phyloP scores from a whole-genome alignment of 2,113 vertebrate species.

The Baryphthengus martii region DNA sequence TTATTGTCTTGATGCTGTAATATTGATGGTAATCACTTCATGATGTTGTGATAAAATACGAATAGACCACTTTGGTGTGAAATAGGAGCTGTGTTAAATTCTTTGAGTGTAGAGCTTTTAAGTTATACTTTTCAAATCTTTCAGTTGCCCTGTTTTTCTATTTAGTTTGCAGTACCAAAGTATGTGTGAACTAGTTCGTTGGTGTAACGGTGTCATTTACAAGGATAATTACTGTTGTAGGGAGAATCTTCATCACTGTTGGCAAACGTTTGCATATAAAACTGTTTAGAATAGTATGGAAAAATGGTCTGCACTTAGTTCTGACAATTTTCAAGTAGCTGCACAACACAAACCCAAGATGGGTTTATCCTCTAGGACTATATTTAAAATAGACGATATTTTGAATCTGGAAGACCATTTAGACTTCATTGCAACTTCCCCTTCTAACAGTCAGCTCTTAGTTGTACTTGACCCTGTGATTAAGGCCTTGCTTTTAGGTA shows the following conservation, averaged over 20 bases:
- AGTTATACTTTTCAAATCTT: background rate
- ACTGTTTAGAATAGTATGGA: background rate
- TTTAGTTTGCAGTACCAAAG: background rate
- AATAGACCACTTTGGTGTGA: background rate
- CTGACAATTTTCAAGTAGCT: background rate
- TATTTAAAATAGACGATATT: background rate
- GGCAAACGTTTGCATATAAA: background rate
- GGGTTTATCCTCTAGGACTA: background rate
- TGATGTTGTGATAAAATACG: background rate
- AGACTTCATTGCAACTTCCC: background rate
- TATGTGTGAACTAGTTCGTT: background rate
- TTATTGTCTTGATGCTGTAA: background rate
- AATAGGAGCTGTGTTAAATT: background rate
- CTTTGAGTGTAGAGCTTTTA: background rate
- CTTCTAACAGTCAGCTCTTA: background rate
- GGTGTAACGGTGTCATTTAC: background rate
- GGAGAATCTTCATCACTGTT: background rate
- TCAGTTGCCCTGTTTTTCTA: background rate
- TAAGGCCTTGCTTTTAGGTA: background rate
- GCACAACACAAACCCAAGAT: background rate
- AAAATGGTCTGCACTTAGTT: background rate
- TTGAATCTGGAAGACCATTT: background rate
- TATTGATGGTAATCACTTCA: background rate
- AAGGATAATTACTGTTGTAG: background rate
- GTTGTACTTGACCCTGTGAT: background rate